phyloP scores from a whole-genome alignment of 2,113 vertebrate species.

The Strix aluco region DNA sequence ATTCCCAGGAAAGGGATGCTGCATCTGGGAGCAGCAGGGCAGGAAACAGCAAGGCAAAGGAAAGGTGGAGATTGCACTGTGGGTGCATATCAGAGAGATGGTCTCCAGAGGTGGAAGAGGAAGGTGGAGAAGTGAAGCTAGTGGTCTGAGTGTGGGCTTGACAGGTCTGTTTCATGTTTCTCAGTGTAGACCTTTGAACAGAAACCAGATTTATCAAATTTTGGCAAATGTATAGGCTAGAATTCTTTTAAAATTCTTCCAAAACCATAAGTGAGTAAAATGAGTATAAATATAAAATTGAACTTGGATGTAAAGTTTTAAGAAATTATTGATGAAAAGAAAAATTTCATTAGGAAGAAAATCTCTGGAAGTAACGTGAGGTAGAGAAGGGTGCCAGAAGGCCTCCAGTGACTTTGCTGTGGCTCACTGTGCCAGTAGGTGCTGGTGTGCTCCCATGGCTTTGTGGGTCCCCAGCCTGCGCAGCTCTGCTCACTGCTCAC shows the following conservation, averaged over 20 bases:
- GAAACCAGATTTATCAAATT: not conserved
- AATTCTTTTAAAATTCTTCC: not conserved
- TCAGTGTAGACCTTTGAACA: not conserved
- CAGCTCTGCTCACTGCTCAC: not conserved
- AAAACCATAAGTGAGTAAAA: not conserved
- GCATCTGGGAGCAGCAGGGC: not conserved
- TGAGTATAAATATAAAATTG: not conserved
- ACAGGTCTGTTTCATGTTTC: not conserved
- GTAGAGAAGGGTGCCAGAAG: not conserved
- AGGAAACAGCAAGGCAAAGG: not conserved
- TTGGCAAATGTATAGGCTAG: not conserved
- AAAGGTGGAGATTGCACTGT: not conserved
- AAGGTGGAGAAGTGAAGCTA: not conserved
- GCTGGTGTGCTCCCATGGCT: not conserved
- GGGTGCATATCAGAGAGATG: fast-evolving
- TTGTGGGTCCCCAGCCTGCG: fast-evolving
- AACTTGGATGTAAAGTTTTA: not conserved
- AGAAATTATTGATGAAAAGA: not conserved
- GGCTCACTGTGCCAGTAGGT: not conserved
- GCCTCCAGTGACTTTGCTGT: not conserved
- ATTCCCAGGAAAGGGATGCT: not conserved
- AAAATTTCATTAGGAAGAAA: not conserved
- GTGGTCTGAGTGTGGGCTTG: not conserved
- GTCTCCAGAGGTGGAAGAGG: not conserved
- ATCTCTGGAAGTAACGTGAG: not conserved